Conservation (phyloP, 2,888 invertebrate genomes). For the Saturnia japonica region DNA sequence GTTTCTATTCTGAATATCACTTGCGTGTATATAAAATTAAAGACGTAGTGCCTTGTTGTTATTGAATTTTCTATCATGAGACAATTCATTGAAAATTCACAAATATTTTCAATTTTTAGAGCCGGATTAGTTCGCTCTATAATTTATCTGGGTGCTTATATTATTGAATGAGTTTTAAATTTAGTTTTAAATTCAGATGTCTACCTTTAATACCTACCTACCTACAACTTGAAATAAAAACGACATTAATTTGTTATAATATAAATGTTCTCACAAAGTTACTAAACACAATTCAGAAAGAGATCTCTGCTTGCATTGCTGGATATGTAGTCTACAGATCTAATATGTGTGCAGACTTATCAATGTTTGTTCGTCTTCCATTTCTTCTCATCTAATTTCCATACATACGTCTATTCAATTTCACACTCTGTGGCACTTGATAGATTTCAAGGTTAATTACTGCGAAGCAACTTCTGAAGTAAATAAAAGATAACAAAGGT, state of each 20-base stretch:
- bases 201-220: background rate
- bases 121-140: background rate
- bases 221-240: background rate
- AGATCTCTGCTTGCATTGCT: background rate
- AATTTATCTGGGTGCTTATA: background rate
- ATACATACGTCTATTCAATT: background rate
- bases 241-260: background rate
- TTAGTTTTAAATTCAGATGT: background rate
- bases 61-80: too few species aligned
- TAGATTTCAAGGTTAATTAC: background rate
- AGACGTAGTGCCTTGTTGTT: background rate
- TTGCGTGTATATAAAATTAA: background rate
- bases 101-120: too few species aligned
- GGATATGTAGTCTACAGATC: background rate
- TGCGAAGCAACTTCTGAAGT: background rate
- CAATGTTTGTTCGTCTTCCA: background rate
- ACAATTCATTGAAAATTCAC: too few species aligned
- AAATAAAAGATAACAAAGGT: background rate
- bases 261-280: background rate
- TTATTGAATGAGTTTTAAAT: background rate
- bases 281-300: background rate
- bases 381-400: background rate
- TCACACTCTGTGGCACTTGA: constrained; percentile 1
- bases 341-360: background rate
- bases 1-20: background rate